These are phyloP conservation scores for Tolypeutes matacus DNA, from an alignment of 2,797 vertebrate genomes.

Conservation along the genomic window DNA sequence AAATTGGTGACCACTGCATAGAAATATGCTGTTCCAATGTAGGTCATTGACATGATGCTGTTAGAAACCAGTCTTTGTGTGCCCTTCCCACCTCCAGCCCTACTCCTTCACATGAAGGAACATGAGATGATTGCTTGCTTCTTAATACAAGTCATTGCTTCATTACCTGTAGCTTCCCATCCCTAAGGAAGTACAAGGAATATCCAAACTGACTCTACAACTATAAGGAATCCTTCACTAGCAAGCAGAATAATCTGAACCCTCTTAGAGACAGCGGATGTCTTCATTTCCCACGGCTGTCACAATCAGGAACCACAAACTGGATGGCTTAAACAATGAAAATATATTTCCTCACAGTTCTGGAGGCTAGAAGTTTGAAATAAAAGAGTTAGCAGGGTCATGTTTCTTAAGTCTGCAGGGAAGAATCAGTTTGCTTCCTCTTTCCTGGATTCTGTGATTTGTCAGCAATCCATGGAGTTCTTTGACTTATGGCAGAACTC, in stretches of 20 bases:
- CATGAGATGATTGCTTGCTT: background rate
- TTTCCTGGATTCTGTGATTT: no score
- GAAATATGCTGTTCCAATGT: background rate
- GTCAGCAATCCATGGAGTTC: no score
- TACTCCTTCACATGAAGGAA: background rate
- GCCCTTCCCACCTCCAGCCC: fast-evolving
- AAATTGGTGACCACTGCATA: fast-evolving
- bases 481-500: no score
- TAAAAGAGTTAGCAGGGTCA: no score
- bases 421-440: no score
- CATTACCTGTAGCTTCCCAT: background rate
- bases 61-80: background rate
- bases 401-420: no score
- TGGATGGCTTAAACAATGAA: no score
- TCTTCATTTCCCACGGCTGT: no score
- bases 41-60: no score
- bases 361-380: no score
- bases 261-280: background rate
- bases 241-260: background rate
- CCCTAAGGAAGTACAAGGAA: background rate
- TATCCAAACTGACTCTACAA: background rate
- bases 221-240: background rate
- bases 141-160: background rate
- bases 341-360: no score
- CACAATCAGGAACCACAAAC: no score